A percentile compares a stretch with the other conserved stretches of the same genome.
Conservation (phyloP, 2,888 invertebrate genomes). For the Dione juno region DNA sequence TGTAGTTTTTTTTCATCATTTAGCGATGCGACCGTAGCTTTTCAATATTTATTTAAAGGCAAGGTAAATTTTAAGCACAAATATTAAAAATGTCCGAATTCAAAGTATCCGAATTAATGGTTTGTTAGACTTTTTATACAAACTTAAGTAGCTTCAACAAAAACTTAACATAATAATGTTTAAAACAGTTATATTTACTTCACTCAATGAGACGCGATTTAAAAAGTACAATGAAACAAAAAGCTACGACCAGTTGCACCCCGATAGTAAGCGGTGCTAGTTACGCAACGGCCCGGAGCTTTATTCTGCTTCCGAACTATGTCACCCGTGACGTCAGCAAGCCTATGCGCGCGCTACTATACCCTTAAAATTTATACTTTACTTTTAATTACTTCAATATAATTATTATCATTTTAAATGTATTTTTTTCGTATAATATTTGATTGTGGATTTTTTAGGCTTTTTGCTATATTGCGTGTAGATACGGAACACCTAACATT, state of each 20-base stretch:
- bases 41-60: too few species aligned
- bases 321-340: conserved; percentile 64
- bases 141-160: too few species aligned
- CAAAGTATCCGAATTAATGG: too few species aligned
- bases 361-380: not conserved
- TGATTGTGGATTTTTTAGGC: too few species aligned
- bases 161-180: too few species aligned
- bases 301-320: conserved; percentile 58
- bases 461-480: too few species aligned
- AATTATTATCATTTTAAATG: not conserved
- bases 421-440: not conserved
- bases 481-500: too few species aligned
- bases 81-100: too few species aligned
- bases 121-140: too few species aligned
- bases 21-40: too few species aligned
- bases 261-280: conserved; percentile 11
- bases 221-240: conserved; percentile 17
- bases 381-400: not conserved
- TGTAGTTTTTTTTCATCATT: too few species aligned
- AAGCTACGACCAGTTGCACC: conserved; percentile 21
- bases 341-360: not conserved
- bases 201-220: not conserved
- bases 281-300: conserved; percentile 8
- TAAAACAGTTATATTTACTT: not conserved
- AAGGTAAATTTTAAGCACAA: too few species aligned